A percentile compares a stretch with the other conserved stretches of the same genome.
Evolutionary conservation across 2,888 invertebrate genomes (phyloP).

Genomic region (Nebria salina): DNA sequence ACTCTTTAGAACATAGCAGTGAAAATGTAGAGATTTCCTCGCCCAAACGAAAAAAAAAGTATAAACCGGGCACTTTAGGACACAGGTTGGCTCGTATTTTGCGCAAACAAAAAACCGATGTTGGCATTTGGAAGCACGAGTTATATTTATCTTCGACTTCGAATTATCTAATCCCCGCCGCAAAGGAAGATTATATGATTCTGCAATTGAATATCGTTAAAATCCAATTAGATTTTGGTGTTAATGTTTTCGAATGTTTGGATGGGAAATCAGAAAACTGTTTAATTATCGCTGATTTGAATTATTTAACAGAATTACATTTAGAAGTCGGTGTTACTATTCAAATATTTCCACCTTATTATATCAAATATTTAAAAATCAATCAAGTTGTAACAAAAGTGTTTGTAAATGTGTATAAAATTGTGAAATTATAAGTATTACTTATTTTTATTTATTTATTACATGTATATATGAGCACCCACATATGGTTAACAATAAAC

Average conservation of each 20-base stretch:
- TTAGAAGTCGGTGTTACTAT: slow-evolving; percentile 49
- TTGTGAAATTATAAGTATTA: slow-evolving; percentile 45
- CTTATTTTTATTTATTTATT: slow-evolving; percentile 36
- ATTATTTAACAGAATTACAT: slow-evolving; percentile 48
- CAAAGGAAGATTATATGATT: slow-evolving; percentile 48
- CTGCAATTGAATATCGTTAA: slow-evolving; percentile 50
- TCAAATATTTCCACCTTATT: slow-evolving; percentile 54
- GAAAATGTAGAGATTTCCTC: slow-evolving; percentile 50
- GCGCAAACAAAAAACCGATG: slow-evolving; percentile 63
- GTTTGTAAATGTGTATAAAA: slow-evolving; percentile 51
- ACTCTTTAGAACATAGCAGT: slow-evolving; percentile 29
- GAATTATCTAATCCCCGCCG: slow-evolving; percentile 60
- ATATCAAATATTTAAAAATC: slow-evolving; percentile 46
- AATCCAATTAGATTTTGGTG: slow-evolving; percentile 53
- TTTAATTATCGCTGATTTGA: slow-evolving; percentile 52
- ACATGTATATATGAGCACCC: slow-evolving; percentile 42
- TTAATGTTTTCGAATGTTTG: slow-evolving; percentile 52
- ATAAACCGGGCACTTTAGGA: slow-evolving; percentile 65
- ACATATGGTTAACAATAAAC: slow-evolving; percentile 37
- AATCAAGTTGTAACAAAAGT: slow-evolving; percentile 45
- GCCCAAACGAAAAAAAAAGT: slow-evolving; percentile 55
- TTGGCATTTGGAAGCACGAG: slow-evolving; percentile 68
- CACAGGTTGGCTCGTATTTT: slow-evolving; percentile 62
- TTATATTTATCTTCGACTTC: slow-evolving; percentile 63
- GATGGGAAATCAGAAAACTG: slow-evolving; percentile 47